phyloP scores from a whole-genome alignment of 2,797 vertebrate species.

The Cynodonichthys magdalenae region DNA sequence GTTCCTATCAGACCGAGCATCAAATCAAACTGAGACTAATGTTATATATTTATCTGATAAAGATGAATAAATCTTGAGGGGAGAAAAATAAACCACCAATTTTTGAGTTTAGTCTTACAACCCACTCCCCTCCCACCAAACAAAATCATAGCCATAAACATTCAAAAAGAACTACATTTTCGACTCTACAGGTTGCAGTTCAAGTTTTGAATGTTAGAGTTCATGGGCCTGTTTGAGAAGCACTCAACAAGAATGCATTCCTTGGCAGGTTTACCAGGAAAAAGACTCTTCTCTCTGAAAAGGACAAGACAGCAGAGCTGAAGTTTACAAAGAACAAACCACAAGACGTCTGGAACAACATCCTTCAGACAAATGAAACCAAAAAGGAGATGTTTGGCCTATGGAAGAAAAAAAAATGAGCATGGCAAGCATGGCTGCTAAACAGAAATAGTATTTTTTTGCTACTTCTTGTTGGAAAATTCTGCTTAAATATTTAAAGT shows the following conservation, averaged over 20 bases:
- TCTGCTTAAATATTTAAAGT: background rate
- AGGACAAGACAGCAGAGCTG: background rate
- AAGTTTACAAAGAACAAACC: conserved; percentile 2
- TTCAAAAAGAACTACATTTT: background rate
- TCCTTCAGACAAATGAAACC: conserved; percentile 4
- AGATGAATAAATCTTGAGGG: too few species aligned
- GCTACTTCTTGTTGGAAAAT: conserved; percentile 2
- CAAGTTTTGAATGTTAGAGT: background rate
- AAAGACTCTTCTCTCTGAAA: conserved; percentile 1
- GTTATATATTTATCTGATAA: too few species aligned
- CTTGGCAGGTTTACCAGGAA: background rate
- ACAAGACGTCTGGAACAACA: conserved; percentile 12
- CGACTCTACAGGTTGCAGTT: background rate
- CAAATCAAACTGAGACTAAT: too few species aligned
- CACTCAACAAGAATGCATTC: background rate
- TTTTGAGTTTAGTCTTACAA: too few species aligned
- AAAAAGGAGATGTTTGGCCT: conserved; percentile 1
- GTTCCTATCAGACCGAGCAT: too few species aligned
- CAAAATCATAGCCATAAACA: too few species aligned
- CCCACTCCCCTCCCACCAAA: too few species aligned
- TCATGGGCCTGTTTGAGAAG: background rate
- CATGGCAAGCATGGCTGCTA: background rate
- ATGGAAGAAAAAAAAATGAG: background rate
- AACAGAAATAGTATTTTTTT: background rate
- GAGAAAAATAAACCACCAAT: too few species aligned